Base-by-base conservation (phyloP, 2,113 vertebrate species). In the Grantiella picta region DNA sequence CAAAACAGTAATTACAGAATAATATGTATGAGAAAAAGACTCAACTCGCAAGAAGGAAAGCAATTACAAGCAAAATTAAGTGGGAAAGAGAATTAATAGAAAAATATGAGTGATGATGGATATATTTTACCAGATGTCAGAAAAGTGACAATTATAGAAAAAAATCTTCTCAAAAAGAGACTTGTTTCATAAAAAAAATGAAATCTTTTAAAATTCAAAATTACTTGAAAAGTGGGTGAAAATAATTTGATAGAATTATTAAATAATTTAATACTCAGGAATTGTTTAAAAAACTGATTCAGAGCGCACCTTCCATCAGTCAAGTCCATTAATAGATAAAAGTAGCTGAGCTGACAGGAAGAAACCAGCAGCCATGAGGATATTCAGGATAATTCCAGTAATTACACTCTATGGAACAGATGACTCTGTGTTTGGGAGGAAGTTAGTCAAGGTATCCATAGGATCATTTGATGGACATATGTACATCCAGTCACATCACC, bases 1-100 rank as follows among this genome's bases (percentile, higher is more conserved):
- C 91, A 94, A 96, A 96, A 93, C 72, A 95, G 92, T 94, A 93
- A 96, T 97, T 94, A 96, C 31, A 89, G 92, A 93, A 95, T 83
- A 97, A 94, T 81, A 29, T 28, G 10, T 73, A 66, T 16, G 31
- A 95, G 61, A 77, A 80, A 90, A 80, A 95, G 85, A 79, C 60
- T 47, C 69, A 69, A 52, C 29, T 93, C 60, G 71, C 28, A 24
- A 63, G 95, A 95, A 50, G 63, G 50, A 88, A 90, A 87, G 82
- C 36, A 95, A 90, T 94, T 93, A 92, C 18, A 68, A 73, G 79
- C 28, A 80, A 90, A 94, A 97, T 94, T 60, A 94, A 68, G 29
- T 36, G 36, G 52, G 28, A 92, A 83, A 68, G 65, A 75, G 79
- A 90, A 86, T 83, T 93, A 96, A 94, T 90, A 69, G 68, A 49